Evolutionary conservation across 2,888 invertebrate species (phyloP).

Genomic region (Caenorhabditis macrosperma): DNA sequence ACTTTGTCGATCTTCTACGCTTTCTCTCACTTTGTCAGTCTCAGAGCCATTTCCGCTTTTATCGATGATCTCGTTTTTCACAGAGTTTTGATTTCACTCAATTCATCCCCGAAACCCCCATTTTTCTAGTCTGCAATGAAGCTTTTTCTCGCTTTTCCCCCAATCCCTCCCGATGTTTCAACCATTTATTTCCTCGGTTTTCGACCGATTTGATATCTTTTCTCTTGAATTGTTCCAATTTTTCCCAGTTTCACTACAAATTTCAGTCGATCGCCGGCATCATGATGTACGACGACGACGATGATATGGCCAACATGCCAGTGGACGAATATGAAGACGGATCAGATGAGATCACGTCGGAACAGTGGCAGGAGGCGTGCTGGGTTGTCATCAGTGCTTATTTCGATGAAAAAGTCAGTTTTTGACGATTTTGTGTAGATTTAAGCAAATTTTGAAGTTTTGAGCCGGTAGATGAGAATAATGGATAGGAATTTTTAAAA

Average conservation of each 20-base stretch:
- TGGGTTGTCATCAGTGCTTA: conserved; percentile 99
- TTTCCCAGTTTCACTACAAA: neutral
- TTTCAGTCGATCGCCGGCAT: no score
- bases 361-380: conserved; percentile 93
- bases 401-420: conserved; percentile 92
- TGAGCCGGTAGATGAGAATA: neutral
- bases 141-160: conserved; percentile 4
- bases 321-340: conserved; percentile 73
- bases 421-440: neutral
- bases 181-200: neutral
- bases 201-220: neutral
- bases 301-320: conserved; percentile 47
- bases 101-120: neutral
- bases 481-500: neutral
- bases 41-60: neutral
- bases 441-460: neutral
- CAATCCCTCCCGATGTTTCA: neutral
- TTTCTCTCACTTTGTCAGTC: conserved; percentile 1
- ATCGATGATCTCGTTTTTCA: conserved; percentile 9
- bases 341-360: conserved; percentile 93
- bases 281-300: conserved; percentile 68
- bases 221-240: neutral
- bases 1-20: neutral
- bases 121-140: conserved; percentile 13
- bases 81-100: no score